Conservation (phyloP, 2,797 vertebrate genomes). For the Erithacus rubecula region DNA sequence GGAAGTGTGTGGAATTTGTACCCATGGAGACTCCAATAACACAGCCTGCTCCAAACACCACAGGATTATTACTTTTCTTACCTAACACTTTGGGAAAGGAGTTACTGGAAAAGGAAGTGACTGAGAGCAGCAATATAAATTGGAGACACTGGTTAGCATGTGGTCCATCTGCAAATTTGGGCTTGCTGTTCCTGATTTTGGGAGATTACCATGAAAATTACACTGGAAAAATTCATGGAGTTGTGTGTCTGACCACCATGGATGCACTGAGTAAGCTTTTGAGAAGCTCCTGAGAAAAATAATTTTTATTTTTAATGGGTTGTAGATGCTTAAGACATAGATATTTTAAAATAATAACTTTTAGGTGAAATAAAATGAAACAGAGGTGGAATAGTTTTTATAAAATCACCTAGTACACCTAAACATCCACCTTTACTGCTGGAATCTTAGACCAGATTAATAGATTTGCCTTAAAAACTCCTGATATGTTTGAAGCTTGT, state of each 20-base stretch:
- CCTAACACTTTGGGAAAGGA: not conserved
- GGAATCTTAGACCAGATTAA: not conserved
- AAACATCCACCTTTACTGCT: not conserved
- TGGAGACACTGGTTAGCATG: not conserved
- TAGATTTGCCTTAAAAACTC: not conserved
- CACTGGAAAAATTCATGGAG: not conserved
- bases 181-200: not conserved
- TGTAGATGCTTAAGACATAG: not conserved
- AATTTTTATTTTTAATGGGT: not conserved
- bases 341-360: not conserved
- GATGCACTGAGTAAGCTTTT: not conserved
- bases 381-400: accelerated
- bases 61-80: constrained; percentile 17
- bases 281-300: not conserved
- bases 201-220: accelerated
- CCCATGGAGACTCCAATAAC: constrained; percentile 64
- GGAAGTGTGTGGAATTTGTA: constrained; percentile 49
- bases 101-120: not conserved
- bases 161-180: not conserved
- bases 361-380: no score
- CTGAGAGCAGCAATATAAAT: not conserved
- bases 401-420: not conserved
- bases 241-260: not conserved
- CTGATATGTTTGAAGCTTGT: not conserved
- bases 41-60: constrained; percentile 23